These are phyloP conservation scores for Melanostoma mellinum DNA, from an alignment of 2,888 invertebrate species.

Conservation along the genomic window DNA sequence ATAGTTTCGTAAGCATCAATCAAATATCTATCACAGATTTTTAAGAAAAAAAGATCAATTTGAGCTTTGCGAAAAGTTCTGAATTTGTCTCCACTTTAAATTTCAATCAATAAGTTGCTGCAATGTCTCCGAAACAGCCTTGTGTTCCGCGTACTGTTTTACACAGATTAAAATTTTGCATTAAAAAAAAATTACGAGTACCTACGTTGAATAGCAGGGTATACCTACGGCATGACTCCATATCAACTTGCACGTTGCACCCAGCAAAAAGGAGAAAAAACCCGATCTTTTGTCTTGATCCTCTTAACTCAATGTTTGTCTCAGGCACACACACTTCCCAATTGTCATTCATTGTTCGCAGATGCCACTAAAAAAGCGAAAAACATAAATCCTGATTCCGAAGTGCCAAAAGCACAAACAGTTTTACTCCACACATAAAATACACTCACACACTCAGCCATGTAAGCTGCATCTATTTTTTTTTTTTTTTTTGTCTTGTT, in stretches of 20 bases:
- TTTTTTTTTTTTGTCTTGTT: background rate
- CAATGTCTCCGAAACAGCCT: too few relatives aligned
- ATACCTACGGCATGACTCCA: too few relatives aligned
- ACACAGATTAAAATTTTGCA: too few relatives aligned
- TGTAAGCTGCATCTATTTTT: constrained; percentile 25
- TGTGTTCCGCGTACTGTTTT: too few relatives aligned
- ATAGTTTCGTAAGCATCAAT: too few relatives aligned
- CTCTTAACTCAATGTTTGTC: constrained; percentile 61
- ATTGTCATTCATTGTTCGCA: constrained; percentile 68
- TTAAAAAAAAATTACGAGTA: too few relatives aligned
- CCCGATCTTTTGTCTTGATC: constrained; percentile 52
- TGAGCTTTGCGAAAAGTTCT: too few relatives aligned
- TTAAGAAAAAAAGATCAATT: too few relatives aligned
- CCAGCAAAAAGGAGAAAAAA: constrained; percentile 22
- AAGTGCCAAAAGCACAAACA: constrained; percentile 72
- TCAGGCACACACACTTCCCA: constrained; percentile 43
- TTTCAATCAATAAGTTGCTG: too few relatives aligned
- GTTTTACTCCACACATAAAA: constrained; percentile 37
- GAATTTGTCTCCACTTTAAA: too few relatives aligned
- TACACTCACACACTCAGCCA: constrained; percentile 7
- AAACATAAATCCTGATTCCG: constrained; percentile 70
- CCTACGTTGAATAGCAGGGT: too few relatives aligned
- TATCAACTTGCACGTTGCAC: background rate
- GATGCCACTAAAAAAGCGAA: constrained; percentile 54
- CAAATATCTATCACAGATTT: too few relatives aligned